Conservation (phyloP, 2,797 vertebrate species). For the Sphaeramia orbicularis region DNA sequence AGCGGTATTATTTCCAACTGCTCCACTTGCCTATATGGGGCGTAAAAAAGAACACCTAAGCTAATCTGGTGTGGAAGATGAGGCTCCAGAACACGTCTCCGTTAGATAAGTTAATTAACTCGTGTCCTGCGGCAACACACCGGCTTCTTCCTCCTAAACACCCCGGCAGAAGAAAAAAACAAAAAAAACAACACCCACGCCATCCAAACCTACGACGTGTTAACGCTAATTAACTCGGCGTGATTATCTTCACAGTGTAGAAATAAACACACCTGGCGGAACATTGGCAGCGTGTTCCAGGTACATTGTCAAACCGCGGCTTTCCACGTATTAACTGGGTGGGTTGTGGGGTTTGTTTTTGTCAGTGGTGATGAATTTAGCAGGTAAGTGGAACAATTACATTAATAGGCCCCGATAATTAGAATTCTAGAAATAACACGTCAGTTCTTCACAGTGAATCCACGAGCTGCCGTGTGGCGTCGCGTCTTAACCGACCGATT, state of each 20-base stretch:
- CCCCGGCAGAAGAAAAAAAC: conserved; percentile 61
- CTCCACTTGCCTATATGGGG: conserved; percentile 64
- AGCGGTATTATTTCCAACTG: conserved; percentile 68
- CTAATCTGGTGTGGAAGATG: conserved; percentile 58
- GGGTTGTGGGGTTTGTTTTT: too few species aligned
- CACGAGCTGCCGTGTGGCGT: conserved; percentile 32
- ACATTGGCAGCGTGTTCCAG: too few species aligned
- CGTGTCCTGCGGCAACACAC: conserved; percentile 62
- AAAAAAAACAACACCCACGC: conserved; percentile 44
- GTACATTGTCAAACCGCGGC: too few species aligned
- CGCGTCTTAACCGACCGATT: conserved; percentile 2
- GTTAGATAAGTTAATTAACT: conserved; percentile 80
- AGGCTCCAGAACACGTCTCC: conserved; percentile 66
- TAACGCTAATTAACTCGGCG: conserved; percentile 52
- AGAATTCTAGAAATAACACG: conserved; percentile 34
- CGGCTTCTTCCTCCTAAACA: conserved; percentile 3
- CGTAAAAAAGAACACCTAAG: conserved; percentile 56
- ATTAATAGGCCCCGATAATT: conserved; percentile 26
- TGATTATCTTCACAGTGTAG: conserved; percentile 47
- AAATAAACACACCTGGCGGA: too few species aligned
- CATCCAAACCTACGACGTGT: conserved; percentile 54
- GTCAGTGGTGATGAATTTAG: conserved; percentile 21
- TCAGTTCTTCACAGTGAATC: conserved; percentile 14
- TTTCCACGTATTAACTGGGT: too few species aligned
- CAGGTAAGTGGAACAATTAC: conserved; percentile 37